These are phyloP conservation scores for Xenentodon cancila DNA, from an alignment of 2,797 vertebrate genomes.

Conservation along the genomic window DNA sequence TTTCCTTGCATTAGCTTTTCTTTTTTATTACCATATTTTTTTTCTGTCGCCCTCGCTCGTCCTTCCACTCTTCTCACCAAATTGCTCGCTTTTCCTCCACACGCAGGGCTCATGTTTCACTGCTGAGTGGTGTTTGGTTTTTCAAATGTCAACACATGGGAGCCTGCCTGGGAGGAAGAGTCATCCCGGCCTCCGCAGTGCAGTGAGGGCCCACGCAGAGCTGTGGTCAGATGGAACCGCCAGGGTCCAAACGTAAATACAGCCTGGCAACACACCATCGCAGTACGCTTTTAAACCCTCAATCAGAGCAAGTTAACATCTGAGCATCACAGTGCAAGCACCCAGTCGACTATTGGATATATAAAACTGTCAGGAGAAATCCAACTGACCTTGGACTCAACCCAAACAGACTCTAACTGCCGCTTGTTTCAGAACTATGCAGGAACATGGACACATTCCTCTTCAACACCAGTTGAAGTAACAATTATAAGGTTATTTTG, in stretches of 20 bases:
- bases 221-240: conserved; percentile 45
- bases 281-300: conserved; percentile 66
- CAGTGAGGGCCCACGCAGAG: conserved; percentile 37
- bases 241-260: conserved; percentile 72
- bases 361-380: conserved; percentile 82
- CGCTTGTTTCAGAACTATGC: conserved; percentile 22
- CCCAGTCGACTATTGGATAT: conserved; percentile 64
- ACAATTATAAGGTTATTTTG: background rate
- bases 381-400: conserved; percentile 79
- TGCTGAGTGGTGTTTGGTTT: conserved; percentile 71
- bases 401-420: conserved; percentile 71
- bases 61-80: conserved; percentile 29
- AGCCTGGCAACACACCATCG: conserved; percentile 52
- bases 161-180: conserved; percentile 58
- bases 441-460: conserved; percentile 17
- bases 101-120: conserved; percentile 64
- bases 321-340: conserved; percentile 47
- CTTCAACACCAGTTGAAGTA: conserved; percentile 3
- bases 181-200: conserved; percentile 29
- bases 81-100: conserved; percentile 35
- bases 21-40: conserved; percentile 59
- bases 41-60: conserved; percentile 14
- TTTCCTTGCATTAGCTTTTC: conserved; percentile 64
- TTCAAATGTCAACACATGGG: conserved; percentile 75
- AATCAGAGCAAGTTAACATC: conserved; percentile 65